Evolutionary conservation across 2,888 invertebrate genomes (phyloP).

Genomic region (Drosophila testacea): DNA sequence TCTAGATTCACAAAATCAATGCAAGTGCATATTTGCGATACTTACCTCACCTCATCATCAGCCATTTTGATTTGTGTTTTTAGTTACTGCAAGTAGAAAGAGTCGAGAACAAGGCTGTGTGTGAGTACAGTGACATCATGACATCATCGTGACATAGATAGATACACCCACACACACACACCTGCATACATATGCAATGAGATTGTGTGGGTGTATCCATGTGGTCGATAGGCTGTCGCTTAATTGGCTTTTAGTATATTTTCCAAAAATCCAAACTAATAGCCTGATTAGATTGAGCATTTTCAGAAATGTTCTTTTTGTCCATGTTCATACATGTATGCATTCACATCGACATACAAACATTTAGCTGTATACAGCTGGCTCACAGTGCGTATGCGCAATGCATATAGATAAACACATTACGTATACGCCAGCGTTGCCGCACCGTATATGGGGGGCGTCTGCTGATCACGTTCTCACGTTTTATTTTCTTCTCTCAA

Average conservation of each 20-base stretch:
- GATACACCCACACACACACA: neutral
- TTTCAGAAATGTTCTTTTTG: constrained; percentile 4
- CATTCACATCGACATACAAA: neutral
- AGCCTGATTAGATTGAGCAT: constrained; percentile 28
- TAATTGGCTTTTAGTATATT: constrained; percentile 34
- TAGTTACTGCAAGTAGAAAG: constrained; percentile 76
- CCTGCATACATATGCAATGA: neutral
- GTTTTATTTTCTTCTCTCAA: neutral
- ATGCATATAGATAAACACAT: constrained; percentile 54
- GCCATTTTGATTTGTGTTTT: constrained; percentile 89
- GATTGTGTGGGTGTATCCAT: constrained; percentile 22
- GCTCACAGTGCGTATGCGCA: constrained; percentile 72
- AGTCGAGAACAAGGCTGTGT: constrained; percentile 21
- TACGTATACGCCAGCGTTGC: constrained; percentile 69
- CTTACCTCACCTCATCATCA: constrained; percentile 97
- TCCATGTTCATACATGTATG: neutral
- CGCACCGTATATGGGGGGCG: constrained; percentile 72
- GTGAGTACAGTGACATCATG: constrained; percentile 21
- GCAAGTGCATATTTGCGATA: constrained; percentile 76
- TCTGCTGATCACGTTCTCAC: constrained; percentile 37
- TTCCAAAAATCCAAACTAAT: constrained; percentile 59
- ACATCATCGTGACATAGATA: constrained; percentile 34
- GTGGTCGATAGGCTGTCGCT: constrained; percentile 23
- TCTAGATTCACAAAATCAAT: neutral
- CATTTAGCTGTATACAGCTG: neutral